These are phyloP conservation scores for Caenorhabditis macrosperma DNA, from an alignment of 2,888 invertebrate genomes.

Conservation along the genomic window DNA sequence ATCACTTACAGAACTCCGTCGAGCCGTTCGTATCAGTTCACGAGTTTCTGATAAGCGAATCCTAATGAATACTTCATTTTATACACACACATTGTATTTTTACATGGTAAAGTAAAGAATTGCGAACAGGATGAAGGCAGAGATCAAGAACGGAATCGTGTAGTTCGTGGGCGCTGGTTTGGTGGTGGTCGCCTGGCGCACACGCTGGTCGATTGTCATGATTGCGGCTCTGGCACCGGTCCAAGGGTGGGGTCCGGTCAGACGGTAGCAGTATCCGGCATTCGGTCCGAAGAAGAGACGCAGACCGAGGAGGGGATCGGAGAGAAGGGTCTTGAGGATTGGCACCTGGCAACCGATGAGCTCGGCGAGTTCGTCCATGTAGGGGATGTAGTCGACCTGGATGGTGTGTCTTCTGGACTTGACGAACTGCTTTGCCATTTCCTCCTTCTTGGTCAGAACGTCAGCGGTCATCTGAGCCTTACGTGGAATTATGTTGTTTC, in stretches of 20 bases:
- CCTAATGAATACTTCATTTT: constrained; percentile 17
- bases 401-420: constrained; percentile 81
- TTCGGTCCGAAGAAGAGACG: constrained; percentile 63
- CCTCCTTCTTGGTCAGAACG: constrained; percentile 75
- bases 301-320: constrained; percentile 70
- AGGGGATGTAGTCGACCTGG: constrained; percentile 81
- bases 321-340: constrained; percentile 76
- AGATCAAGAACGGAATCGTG: constrained; percentile 38
- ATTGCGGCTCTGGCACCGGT: constrained; percentile 71
- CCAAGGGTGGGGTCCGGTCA: constrained; percentile 70
- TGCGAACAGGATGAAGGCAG: constrained; percentile 32
- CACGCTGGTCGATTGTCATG: constrained; percentile 63
- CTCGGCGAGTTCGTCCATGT: constrained; percentile 82
- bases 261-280: constrained; percentile 67
- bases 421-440: constrained; percentile 74
- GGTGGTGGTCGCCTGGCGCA: constrained; percentile 53
- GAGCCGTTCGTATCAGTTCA: constrained; percentile 19
- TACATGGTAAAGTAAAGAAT: constrained; percentile 42
- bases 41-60: background rate
- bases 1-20: constrained; percentile 27
- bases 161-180: constrained; percentile 50
- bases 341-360: constrained; percentile 81
- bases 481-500: constrained; percentile 42
- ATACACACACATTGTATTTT: background rate
- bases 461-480: constrained; percentile 80